Evolutionary conservation across 2,797 vertebrate species (phyloP), one percentile per base, ranked within the genome.

Genomic region (Nasua narica): DNA sequence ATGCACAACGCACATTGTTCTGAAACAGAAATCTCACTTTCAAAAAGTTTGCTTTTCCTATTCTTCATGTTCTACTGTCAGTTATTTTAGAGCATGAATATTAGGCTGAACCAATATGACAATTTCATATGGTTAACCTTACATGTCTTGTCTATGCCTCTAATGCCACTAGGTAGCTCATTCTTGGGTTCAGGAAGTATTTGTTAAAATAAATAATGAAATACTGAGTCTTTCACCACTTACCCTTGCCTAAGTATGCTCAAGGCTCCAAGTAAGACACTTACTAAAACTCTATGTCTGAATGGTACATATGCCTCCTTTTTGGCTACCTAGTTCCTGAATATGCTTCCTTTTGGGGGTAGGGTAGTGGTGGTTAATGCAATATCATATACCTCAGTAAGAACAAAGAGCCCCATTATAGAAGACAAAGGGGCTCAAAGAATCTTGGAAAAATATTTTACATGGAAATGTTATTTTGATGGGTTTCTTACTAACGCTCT

Each of bases 1-100:
- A 70, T 12, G 35, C 0, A n/a, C 27, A 32, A 25, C 69, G 14
- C 50, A 50, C 21, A 35, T 25, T 78, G 54, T 19, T 89, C n/a
- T 40, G 54, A 91, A 92, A 90, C 37, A 92, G 48, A 96, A 15
- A 54, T 3, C 10, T 2, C 46, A n/a, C n/a, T 69, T 72, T 82
- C 29, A 90, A 82, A 79, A 78, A 72, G 11, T 65, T 69, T 81
- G 29, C 3, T 97, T 97, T 74, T 87, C 35, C 50, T 86, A 62
- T 67, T 48, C 29, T 94, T 83, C 81, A 78, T 74, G 25, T 12
- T 78, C 19, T 19, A 25, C 11, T 50, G 32, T 58, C 74, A 81
- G n/a, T 65, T 77, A 81, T 54, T 62, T n/a, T 32, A 91, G 13
- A 88, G 5, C 9, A 3, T 56, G 14, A 77, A 54, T 54, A 79